Conservation (phyloP, 1,140 invertebrate species). For the Psilanteris sp. region DNA sequence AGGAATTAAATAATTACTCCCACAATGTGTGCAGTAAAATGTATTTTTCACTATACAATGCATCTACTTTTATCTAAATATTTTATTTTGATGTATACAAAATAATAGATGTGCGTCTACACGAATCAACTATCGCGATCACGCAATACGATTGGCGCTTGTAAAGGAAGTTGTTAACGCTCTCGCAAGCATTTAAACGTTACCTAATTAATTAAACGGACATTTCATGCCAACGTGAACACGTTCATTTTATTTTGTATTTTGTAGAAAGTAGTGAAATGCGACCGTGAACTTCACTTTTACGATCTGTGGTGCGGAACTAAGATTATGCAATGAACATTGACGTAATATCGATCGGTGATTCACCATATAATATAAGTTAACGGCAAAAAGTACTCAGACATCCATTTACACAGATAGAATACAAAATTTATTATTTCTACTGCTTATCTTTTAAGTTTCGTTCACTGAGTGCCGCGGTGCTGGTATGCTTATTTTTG, state of each 20-base stretch:
- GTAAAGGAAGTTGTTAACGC: slow-evolving; percentile 62
- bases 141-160: slow-evolving; percentile 38
- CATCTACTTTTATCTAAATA: slow-evolving; percentile 35
- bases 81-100: slow-evolving; percentile 13
- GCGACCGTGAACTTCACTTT: slow-evolving; percentile 62
- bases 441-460: too few species aligned
- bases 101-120: not conserved
- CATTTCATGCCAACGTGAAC: slow-evolving; percentile 34
- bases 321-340: slow-evolving; percentile 22
- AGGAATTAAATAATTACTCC: too few species aligned
- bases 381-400: too few species aligned
- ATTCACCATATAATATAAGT: not conserved
- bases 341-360: slow-evolving; percentile 22
- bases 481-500: too few species aligned
- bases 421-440: too few species aligned
- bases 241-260: slow-evolving; percentile 33
- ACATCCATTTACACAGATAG: too few species aligned
- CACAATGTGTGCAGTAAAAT: too few species aligned
- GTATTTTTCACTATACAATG: not conserved
- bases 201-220: slow-evolving; percentile 64
- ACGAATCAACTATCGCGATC: slow-evolving; percentile 18
- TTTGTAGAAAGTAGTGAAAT: slow-evolving; percentile 62
- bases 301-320: slow-evolving; percentile 41
- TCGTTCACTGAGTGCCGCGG: too few species aligned
- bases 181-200: slow-evolving; percentile 61